These are phyloP conservation scores for Gryon sp. DNA, from an alignment of 1,140 invertebrate genomes.

Conservation along the genomic window DNA sequence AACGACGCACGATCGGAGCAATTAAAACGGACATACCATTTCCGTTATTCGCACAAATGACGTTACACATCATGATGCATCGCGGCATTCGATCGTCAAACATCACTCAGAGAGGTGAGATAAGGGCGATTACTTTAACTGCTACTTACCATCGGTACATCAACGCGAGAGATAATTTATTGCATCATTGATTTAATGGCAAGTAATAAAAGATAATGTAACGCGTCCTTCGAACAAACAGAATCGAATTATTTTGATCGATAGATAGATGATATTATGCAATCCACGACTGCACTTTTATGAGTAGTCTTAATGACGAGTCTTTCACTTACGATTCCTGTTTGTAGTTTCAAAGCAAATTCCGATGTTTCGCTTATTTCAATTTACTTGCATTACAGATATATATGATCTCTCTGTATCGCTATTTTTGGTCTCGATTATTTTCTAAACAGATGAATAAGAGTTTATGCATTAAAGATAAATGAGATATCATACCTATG, in stretches of 20 bases:
- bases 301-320: constrained; percentile 35
- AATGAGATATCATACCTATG: not conserved
- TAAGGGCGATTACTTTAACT: constrained; percentile 56
- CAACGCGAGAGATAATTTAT: constrained; percentile 49
- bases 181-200: constrained; percentile 57
- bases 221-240: constrained; percentile 60
- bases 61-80: constrained; percentile 8
- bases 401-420: no score
- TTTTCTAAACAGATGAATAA: not conserved
- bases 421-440: not conserved
- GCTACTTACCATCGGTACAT: constrained; percentile 35
- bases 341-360: not conserved
- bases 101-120: constrained; percentile 32
- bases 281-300: constrained; percentile 42
- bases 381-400: no score
- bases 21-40: constrained; percentile 21
- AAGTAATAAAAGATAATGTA: constrained; percentile 59
- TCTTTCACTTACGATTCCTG: constrained; percentile 41
- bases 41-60: constrained; percentile 37
- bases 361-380: no score
- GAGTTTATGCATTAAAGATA: not conserved
- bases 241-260: constrained; percentile 62
- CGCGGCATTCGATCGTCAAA: constrained; percentile 6
- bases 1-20: not conserved
- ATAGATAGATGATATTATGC: constrained; percentile 48